phyloP scores from a whole-genome alignment of 2,888 invertebrate genomes.

The Idaea dimidiata region DNA sequence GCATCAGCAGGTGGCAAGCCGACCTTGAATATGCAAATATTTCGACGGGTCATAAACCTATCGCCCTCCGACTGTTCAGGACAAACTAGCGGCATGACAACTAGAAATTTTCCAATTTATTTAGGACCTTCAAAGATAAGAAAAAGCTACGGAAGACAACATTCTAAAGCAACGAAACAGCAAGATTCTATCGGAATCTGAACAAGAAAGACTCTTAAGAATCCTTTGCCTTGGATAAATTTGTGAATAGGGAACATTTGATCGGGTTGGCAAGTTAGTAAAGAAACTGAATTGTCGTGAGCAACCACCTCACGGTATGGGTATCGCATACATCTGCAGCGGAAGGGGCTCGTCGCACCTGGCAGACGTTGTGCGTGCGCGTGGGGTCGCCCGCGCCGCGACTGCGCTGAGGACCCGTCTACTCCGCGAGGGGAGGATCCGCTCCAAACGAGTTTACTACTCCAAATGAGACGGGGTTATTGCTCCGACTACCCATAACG shows the following conservation, averaged over 20 bases:
- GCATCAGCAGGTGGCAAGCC: conserved; percentile 51
- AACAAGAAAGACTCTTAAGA: no score
- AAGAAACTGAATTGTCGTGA: neutral
- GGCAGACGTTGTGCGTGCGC: conserved; percentile 48
- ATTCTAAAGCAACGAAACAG: neutral
- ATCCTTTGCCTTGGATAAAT: neutral
- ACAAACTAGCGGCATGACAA: conserved; percentile 26
- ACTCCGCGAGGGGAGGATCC: conserved; percentile 48
- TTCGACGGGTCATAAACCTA: conserved; percentile 57
- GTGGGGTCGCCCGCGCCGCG: conserved; percentile 50
- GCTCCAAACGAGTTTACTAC: conserved; percentile 53
- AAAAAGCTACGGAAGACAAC: neutral
- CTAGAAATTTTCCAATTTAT: conserved; percentile 10
- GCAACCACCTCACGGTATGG: neutral
- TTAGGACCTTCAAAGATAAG: neutral
- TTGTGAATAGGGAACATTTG: neutral
- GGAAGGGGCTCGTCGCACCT: conserved; percentile 64
- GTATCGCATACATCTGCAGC: conserved; percentile 51
- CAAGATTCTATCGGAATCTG: neutral
- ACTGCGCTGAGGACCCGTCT: conserved; percentile 34
- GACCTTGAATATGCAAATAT: conserved; percentile 65
- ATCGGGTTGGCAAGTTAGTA: neutral
- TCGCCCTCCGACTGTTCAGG: conserved; percentile 35
- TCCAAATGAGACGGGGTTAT: conserved; percentile 45
- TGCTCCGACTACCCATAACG: conserved; percentile 34